Base-by-base conservation (phyloP, 2,888 invertebrate species). In the Pseudoips prasinana region DNA sequence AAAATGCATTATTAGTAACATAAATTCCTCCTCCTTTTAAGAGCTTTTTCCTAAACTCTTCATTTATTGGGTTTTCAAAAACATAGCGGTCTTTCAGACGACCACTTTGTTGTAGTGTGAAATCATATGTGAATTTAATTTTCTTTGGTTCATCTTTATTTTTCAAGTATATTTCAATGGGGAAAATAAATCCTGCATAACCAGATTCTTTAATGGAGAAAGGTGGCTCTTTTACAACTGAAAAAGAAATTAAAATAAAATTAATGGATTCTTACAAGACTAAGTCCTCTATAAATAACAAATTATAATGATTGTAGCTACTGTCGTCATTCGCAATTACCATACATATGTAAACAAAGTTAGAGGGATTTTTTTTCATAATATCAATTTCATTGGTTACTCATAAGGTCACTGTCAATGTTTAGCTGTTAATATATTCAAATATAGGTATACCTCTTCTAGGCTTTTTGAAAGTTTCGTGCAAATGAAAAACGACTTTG, bases 171-270 rank as follows among this genome's bases (percentile, higher is more conserved):
- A 98, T 94, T 68, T 98, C 96, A 62, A 98, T 96, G 0, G 95
- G 95, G 39, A 98, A 90, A 27, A 92, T 90, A 76, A 98, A 98
- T 18, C 98, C 97, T 39, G 97, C 98, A 90, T 98, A 98, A 3
- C 98, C 98, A n/a, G 96, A 95, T 76, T 98, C 98, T 59, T 94
- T 94, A 17, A 98, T 92, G 29, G 92, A 87, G 83, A 95, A 98
- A 1, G 98, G 98, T 29, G 98, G 96, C 51, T 96, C 96, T 69
- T 96, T 97, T 1, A 96, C 90, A 58, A 95, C 97, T 97, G 89
- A 29, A 92, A 92, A 51, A 43, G 46, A 51, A 59, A 45, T n/a
- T n/a, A 5, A 5, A 7, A n/a, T 20, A 5, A 20, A n/a, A n/a
- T n/a, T 20, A 20, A 20, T 7, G 24, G 23, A 35, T 29, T 29